Evolutionary conservation across 1,140 invertebrate genomes (phyloP).

Genomic region (Drosophila mauritiana): DNA sequence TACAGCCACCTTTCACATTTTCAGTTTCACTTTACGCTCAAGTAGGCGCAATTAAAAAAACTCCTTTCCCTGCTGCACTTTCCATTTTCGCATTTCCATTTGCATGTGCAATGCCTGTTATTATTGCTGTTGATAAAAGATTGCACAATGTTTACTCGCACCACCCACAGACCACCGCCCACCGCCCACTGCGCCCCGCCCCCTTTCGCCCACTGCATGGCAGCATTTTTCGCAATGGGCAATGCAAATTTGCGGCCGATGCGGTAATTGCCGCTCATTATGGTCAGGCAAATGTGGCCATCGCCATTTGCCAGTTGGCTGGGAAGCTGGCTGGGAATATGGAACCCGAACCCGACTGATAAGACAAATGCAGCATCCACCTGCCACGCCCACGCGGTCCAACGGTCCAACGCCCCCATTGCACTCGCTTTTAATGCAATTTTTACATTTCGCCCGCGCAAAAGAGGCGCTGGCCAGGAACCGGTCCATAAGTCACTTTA

Average conservation of each 20-base stretch:
- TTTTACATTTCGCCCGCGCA: slow-evolving; percentile 58
- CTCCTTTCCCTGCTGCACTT: slow-evolving; percentile 14
- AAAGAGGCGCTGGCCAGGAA: slow-evolving; percentile 36
- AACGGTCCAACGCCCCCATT: not conserved
- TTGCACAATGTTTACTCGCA: slow-evolving; percentile 72
- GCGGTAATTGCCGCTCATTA: slow-evolving; percentile 82
- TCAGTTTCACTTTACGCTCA: slow-evolving; percentile 32
- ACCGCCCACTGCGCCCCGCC: not conserved
- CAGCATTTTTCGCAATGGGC: slow-evolving; percentile 78
- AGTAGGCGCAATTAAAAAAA: slow-evolving; percentile 54
- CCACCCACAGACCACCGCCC: not conserved
- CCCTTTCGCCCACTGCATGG: slow-evolving; percentile 15
- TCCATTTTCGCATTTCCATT: slow-evolving; percentile 30
- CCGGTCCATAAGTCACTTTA: slow-evolving; percentile 78
- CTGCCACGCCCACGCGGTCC: slow-evolving; percentile 40
- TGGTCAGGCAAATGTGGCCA: slow-evolving; percentile 75
- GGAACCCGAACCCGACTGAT: slow-evolving; percentile 55
- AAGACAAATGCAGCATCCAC: slow-evolving; percentile 72
- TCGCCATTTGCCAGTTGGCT: slow-evolving; percentile 33
- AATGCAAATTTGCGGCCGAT: slow-evolving; percentile 80
- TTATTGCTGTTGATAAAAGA: slow-evolving; percentile 78
- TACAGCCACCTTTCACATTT: slow-evolving; percentile 7
- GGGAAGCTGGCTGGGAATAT: not conserved
- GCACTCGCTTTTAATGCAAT: slow-evolving; percentile 73
- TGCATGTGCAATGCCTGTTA: slow-evolving; percentile 56